Conservation (phyloP, 1,140 invertebrate species). For the Drosophila lowei region DNA sequence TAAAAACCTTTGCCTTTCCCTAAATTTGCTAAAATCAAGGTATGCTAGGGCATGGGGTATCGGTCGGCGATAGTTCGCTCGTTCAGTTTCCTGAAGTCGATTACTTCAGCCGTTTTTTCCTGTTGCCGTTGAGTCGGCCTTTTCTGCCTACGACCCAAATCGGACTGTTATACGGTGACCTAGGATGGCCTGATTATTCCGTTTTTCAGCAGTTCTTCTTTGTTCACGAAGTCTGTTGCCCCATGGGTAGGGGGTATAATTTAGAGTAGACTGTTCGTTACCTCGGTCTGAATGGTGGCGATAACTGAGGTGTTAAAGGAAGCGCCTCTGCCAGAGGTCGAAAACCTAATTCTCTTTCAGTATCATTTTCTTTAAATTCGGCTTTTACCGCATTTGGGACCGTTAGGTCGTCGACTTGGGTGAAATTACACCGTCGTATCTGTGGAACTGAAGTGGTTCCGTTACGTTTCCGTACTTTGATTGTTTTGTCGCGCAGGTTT, state of each 20-base stretch:
- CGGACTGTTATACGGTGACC: background rate
- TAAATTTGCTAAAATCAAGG: constrained; percentile 7
- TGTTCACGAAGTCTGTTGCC: no score
- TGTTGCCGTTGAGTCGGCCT: background rate
- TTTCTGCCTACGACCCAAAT: background rate
- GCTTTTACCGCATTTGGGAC: background rate
- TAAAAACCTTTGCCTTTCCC: no score
- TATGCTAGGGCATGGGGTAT: background rate
- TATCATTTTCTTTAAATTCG: background rate
- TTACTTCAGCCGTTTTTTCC: background rate
- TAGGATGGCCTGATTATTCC: background rate
- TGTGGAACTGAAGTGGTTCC: background rate
- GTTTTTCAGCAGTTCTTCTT: no score
- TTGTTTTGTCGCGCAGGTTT: background rate
- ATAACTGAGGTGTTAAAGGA: background rate
- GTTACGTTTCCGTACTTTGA: background rate
- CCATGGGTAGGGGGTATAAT: no score
- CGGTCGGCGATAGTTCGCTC: background rate
- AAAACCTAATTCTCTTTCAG: background rate
- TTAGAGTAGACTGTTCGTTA: no score
- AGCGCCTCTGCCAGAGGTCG: constrained; percentile 1
- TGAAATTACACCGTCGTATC: background rate
- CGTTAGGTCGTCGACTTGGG: background rate
- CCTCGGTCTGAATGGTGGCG: no score
- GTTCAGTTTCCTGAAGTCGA: constrained; percentile 4